Conservation (phyloP, 2,113 vertebrate species). For the Protomyctophum bolini region DNA sequence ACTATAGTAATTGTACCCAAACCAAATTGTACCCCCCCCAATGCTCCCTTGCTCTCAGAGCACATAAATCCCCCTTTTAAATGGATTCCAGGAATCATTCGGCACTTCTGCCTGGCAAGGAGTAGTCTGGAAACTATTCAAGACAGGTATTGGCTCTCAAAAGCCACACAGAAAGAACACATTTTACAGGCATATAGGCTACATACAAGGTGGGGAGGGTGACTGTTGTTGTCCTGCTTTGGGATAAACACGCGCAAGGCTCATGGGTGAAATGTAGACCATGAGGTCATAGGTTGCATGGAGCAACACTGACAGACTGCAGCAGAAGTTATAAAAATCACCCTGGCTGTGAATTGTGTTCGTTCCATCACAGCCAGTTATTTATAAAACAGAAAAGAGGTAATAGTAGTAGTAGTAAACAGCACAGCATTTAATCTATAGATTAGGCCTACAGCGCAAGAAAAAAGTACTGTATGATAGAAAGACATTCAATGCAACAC, state of each 20-base stretch:
- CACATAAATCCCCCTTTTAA: constrained; percentile 59
- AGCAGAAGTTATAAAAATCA: constrained; percentile 44
- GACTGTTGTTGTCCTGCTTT: constrained; percentile 20
- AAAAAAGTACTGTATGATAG: neutral
- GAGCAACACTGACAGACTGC: constrained; percentile 44
- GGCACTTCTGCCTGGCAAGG: constrained; percentile 50
- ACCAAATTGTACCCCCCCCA: neutral
- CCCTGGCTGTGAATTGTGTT: constrained; percentile 4
- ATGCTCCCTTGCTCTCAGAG: constrained; percentile 19
- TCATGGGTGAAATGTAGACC: constrained; percentile 42
- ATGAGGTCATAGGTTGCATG: constrained; percentile 40
- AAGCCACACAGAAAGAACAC: constrained; percentile 31
- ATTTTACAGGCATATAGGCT: constrained; percentile 37
- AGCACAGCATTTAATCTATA: too few species aligned
- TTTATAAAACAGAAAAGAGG: too few species aligned
- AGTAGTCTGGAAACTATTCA: constrained; percentile 53
- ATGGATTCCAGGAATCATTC: constrained; percentile 64
- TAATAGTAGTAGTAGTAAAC: too few species aligned
- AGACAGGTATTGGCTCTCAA: constrained; percentile 37
- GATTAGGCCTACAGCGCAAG: too few species aligned
- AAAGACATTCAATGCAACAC: too few species aligned
- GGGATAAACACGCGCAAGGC: constrained; percentile 13
- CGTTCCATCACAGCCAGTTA: neutral
- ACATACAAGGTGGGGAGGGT: constrained; percentile 31
- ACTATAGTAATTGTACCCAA: neutral